phyloP scores from a whole-genome alignment of 2,888 invertebrate genomes.

The Pristionchus entomophagus region DNA sequence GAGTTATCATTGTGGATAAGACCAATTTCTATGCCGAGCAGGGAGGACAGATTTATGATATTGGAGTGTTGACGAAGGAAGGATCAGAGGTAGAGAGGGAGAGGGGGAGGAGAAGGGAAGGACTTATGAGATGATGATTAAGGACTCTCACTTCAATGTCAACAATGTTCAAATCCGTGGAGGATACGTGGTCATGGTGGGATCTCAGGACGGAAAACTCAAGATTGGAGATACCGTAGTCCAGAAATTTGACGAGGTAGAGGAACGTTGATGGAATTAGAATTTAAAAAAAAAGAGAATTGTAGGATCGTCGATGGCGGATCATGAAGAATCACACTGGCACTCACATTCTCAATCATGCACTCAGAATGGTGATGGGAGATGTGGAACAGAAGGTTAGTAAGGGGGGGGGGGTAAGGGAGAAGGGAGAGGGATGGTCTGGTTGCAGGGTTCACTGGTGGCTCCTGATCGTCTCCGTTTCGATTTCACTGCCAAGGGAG shows the following conservation, averaged over 20 bases:
- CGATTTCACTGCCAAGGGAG: conserved; percentile 94
- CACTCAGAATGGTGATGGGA: conserved; percentile 88
- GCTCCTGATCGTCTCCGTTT: conserved; percentile 96
- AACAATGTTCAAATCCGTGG: conserved; percentile 84
- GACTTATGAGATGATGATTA: conserved; percentile 48
- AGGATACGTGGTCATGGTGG: conserved; percentile 94
- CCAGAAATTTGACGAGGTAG: conserved; percentile 86
- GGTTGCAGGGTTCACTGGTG: conserved; percentile 88
- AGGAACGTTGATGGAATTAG: too few relatives aligned
- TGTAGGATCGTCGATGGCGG: conserved; percentile 84
- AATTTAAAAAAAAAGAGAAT: too few relatives aligned
- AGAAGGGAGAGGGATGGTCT: not conserved
- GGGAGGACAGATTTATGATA: conserved; percentile 97
- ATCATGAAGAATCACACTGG: conserved; percentile 99
- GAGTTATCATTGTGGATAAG: conserved; percentile 89
- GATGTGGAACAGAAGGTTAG: conserved; percentile 71
- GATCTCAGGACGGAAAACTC: conserved; percentile 88
- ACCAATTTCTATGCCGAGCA: conserved; percentile 99
- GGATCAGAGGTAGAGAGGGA: conserved; percentile 85
- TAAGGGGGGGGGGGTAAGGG: not conserved
- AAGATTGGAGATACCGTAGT: conserved; percentile 88
- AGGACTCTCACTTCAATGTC: conserved; percentile 89
- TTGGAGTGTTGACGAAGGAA: conserved; percentile 87
- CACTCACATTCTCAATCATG: conserved; percentile 96
- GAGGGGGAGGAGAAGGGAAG: not conserved